Percentiles rank a stretch among this genome's conserved stretches.
These are phyloP conservation scores for Cheirogaleus major DNA, from an alignment of 2,797 vertebrate species.

Conservation along the genomic window DNA sequence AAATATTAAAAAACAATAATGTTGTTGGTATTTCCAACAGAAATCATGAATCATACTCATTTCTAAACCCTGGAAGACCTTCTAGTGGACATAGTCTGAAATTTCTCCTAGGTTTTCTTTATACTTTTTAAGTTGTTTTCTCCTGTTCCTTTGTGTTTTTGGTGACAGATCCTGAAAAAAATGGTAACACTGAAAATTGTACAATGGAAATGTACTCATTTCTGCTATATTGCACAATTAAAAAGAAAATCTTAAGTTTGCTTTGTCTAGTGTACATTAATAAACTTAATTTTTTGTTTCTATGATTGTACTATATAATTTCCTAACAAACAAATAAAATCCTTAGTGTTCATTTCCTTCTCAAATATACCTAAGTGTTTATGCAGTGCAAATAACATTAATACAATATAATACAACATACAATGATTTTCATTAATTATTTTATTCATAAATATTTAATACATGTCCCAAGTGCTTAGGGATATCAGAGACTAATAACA, in stretches of 20 bases:
- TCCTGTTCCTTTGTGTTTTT: slow-evolving; percentile 58
- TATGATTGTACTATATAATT: not conserved
- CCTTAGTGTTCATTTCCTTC: not conserved
- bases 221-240: slow-evolving; percentile 49
- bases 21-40: slow-evolving; percentile 30
- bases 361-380: not conserved
- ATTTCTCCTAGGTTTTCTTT: slow-evolving; percentile 55
- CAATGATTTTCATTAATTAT: not conserved
- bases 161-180: slow-evolving; percentile 48
- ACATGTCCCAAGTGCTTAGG: not conserved
- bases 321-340: slow-evolving; percentile 30
- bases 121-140: slow-evolving; percentile 59
- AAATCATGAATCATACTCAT: slow-evolving; percentile 36
- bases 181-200: slow-evolving; percentile 47
- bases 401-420: not conserved
- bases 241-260: slow-evolving; percentile 55
- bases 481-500: not conserved
- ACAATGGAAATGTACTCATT: slow-evolving; percentile 52
- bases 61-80: slow-evolving; percentile 46
- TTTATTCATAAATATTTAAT: slow-evolving; percentile 59
- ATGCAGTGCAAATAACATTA: not conserved
- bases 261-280: slow-evolving; percentile 38
- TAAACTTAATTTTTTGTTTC: slow-evolving; percentile 43
- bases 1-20: slow-evolving; percentile 49
- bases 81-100: not conserved